These are phyloP conservation scores for Bergia sp. DNA, from an alignment of 92 coral and sea anemone genomes.

Conservation along the genomic window DNA sequence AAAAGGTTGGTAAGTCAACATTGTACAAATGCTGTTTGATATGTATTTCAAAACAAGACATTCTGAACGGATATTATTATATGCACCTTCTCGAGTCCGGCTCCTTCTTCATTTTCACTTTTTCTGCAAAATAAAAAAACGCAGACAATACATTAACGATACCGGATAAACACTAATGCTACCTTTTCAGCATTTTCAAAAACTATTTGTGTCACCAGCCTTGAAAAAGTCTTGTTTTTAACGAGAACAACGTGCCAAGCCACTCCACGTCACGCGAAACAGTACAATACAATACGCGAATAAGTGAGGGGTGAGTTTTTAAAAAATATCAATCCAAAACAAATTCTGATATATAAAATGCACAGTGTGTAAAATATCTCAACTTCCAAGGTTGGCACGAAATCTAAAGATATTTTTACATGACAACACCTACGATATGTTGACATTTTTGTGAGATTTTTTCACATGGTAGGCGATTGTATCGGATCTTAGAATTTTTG, in stretches of 20 bases:
- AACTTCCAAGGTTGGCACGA: background rate
- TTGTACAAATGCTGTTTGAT: background rate
- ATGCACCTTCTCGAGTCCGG: conserved; percentile 58
- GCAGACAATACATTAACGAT: background rate
- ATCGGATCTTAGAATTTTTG: no score
- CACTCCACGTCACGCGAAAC: background rate
- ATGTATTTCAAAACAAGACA: background rate
- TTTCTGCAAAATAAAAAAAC: conserved; percentile 57
- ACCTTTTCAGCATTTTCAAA: background rate
- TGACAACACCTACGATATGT: background rate
- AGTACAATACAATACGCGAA: background rate
- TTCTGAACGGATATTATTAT: background rate
- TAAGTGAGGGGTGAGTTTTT: background rate
- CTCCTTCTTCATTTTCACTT: conserved; percentile 65
- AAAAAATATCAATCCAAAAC: no score
- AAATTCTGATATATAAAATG: no score
- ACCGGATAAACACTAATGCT: background rate
- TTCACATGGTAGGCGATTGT: background rate
- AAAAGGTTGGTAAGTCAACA: conserved; percentile 12
- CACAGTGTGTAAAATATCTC: background rate
- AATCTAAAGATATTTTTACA: background rate
- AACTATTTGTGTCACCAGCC: background rate
- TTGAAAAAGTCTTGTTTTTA: background rate
- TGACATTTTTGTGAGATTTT: background rate
- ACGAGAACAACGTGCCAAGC: background rate